Evolutionary conservation across 2,797 vertebrate genomes (phyloP), one percentile per base, ranked within the genome.

Genomic region (Arctocebus calabarensis): DNA sequence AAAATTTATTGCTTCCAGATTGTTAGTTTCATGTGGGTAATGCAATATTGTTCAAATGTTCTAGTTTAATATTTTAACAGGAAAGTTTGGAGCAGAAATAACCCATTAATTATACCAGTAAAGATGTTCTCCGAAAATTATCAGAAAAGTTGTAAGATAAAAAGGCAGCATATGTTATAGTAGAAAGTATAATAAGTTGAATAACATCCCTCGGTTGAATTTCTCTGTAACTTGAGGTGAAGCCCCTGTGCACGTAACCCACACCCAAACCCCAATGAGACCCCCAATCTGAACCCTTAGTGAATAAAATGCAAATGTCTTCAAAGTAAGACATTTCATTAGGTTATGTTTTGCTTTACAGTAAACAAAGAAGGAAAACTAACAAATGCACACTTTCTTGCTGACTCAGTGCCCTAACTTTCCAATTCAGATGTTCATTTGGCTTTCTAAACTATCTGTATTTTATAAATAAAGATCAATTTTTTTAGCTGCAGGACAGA

Each of bases 61-160:
- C 73, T 68, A 52, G 23, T 93, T 70, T 93, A 84, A 68, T 82
- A 98, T 90, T 97, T 66, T 95, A 98, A 96, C 70, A 94, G 68
- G 61, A 79, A 90, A 97, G 87, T 96, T 94, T 96, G 92, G 70
- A 96, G 45, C 45, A 96, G 57, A 96, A 87, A 10, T 87, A 95
- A 70, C n/a, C 82, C 7, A 64, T 94, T 93, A 77, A 95, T 75
- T 93, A 68, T 16, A 94, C 82, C 48, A 95, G 91, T 90, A 97
- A 95, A 97, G 96, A 59, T 94, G 97, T 95, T 91, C 73, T 84
- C 68, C 73, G 37, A 64, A 97, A 97, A 97, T 96, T 90, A 96
- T 91, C 78, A 96, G 27, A 96, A 92, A 90, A 73, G 19, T 61
- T 97, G 94, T 94, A 94, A 29, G 34, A 96, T 97, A 93, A 96